These are phyloP conservation scores for Dermatophagoides farinae DNA, from an alignment of 1,140 invertebrate species.

Conservation along the genomic window DNA sequence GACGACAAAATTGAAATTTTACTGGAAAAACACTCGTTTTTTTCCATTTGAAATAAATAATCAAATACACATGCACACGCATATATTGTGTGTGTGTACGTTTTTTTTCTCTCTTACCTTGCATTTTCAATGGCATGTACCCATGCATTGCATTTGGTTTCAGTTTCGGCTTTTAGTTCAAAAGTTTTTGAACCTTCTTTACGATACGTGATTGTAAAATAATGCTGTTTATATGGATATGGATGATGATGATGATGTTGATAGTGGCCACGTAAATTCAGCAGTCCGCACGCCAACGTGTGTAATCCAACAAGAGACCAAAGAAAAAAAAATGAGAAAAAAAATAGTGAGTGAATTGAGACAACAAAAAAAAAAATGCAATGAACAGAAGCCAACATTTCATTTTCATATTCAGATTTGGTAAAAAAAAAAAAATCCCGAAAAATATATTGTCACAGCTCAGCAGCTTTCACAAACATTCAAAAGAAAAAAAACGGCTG, in stretches of 20 bases:
- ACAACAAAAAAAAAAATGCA: constrained; percentile 7
- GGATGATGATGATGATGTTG: not conserved
- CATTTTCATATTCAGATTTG: not conserved
- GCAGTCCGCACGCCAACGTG: too few relatives aligned
- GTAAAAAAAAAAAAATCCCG: not conserved
- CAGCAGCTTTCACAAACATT: too few relatives aligned
- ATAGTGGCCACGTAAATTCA: not conserved
- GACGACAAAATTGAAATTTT: too few relatives aligned
- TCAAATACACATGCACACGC: too few relatives aligned
- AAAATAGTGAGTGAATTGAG: too few relatives aligned
- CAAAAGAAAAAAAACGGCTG: too few relatives aligned
- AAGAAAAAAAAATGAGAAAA: not conserved
- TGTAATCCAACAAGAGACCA: not conserved
- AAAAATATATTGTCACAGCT: not conserved
- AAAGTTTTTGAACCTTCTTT: constrained; percentile 66
- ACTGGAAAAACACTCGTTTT: too few relatives aligned
- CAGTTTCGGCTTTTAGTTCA: constrained; percentile 57
- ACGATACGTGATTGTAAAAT: constrained; percentile 69
- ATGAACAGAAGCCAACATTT: not conserved
- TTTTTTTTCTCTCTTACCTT: too few relatives aligned
- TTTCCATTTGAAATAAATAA: too few relatives aligned
- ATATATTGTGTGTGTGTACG: too few relatives aligned
- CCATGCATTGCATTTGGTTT: constrained; percentile 69
- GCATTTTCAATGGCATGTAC: constrained; percentile 67
- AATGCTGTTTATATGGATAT: constrained; percentile 37